phyloP scores from a whole-genome alignment of 2,113 vertebrate genomes.

The Pomatorhinus ruficollis region DNA sequence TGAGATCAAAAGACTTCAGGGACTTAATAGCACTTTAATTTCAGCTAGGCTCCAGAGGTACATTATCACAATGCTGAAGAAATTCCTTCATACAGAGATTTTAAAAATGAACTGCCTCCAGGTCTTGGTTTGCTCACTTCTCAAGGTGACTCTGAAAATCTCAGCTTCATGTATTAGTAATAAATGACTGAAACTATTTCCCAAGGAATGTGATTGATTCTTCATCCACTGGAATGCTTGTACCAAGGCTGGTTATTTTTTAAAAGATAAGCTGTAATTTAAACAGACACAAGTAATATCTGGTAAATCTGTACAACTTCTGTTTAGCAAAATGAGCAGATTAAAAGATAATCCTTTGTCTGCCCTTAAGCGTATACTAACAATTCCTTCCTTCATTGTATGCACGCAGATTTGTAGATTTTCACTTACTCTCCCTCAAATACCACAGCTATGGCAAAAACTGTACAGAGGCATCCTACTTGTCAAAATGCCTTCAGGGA shows the following conservation, averaged over 20 bases:
- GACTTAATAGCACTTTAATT: not conserved
- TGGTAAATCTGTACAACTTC: slow-evolving; percentile 30
- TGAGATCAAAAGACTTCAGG: not conserved
- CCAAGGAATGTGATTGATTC: not conserved
- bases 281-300: slow-evolving; percentile 12
- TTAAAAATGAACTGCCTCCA: not conserved
- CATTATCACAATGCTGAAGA: not conserved
- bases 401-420: not conserved
- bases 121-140: not conserved
- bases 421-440: not conserved
- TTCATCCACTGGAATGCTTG: not conserved
- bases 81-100: not conserved
- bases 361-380: not conserved
- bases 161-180: not conserved
- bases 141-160: not conserved
- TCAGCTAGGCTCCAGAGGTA: not conserved
- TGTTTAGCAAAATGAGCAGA: slow-evolving; percentile 19
- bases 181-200: slow-evolving; percentile 14
- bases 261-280: slow-evolving; percentile 2
- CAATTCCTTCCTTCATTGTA: not conserved
- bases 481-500: not conserved
- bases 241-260: slow-evolving; percentile 5
- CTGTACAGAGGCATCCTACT: not conserved
- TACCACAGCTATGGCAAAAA: slow-evolving; percentile 3
- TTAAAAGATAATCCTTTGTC: slow-evolving; percentile 37